Base-by-base conservation (phyloP, 2,113 vertebrate species). In the Pongo pygmaeus region DNA sequence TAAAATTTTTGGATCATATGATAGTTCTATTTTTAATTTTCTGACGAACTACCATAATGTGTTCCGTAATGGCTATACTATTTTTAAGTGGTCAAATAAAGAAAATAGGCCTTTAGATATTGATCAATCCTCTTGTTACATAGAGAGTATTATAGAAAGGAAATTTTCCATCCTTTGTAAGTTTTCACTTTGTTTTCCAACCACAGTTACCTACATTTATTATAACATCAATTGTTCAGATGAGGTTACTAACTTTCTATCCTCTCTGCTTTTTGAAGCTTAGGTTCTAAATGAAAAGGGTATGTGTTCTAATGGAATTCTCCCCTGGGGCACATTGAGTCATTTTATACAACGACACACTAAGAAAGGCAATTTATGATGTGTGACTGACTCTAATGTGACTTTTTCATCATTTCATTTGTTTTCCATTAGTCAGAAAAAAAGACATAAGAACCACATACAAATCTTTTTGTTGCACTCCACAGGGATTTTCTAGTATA, bases 381-480 rank as follows among this genome's bases (percentile, higher is more conserved):
- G 96, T 98, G 91, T 98, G 97, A 98, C 97, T 91, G 96, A 93
- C 93, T 97, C 77, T 98, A 96, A 97, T 94, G 91, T 4, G 64
- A 97, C 91, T 97, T 98, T 98, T 97, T 93, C 91, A 97, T 97
- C 94, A 98, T 97, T 98, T 94, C 94, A 95, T 97, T 98, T 97
- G 92, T 97, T 98, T 97, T 96, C 93, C 92, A 97, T 97, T 98
- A 97, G 89, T 91, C 84, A 86, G 55, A 72, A 83, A 50, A 95
- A 95, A 91, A 98, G 89, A 93, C 69, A 79, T 77, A 72, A 89
- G 93, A 96, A 97, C 97, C 94, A 86, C 78, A 97, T 23, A 89
- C 43, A 94, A 83, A 78, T 93, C 61, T 89, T 96, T 97, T 57
- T 40, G 46, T 94, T 96, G 84, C 43, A 59, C 93, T 96, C 91